These are phyloP conservation scores for Diarsia mendica DNA, from an alignment of 2,888 invertebrate genomes.

Conservation along the genomic window DNA sequence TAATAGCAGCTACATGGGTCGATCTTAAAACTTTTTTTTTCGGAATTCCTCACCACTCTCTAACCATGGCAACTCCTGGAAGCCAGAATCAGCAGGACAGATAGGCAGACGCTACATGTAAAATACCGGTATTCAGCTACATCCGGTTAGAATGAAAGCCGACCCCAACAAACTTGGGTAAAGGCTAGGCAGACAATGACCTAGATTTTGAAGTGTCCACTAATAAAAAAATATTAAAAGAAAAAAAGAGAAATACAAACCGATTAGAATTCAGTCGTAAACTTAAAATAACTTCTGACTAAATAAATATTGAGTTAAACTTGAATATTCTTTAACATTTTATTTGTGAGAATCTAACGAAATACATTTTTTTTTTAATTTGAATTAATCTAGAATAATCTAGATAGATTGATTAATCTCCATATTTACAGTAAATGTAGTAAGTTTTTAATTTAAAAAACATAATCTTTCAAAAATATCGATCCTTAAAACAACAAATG, in stretches of 20 bases:
- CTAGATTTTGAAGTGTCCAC: neutral
- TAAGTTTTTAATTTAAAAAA: neutral
- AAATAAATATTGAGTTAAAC: conserved; percentile 18
- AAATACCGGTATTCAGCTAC: neutral
- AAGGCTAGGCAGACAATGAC: neutral
- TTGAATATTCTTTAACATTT: neutral
- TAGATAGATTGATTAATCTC: too few relatives aligned
- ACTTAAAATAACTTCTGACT: conserved; percentile 17
- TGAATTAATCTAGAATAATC: neutral
- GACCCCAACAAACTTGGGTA: neutral
- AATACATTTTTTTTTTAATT: conserved; percentile 20
- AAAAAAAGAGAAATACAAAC: conserved; percentile 5
- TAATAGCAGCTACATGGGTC: neutral
- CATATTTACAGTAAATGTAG: neutral
- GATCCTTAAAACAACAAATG: too few relatives aligned
- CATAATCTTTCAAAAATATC: neutral
- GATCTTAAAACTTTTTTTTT: neutral
- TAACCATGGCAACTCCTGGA: too few relatives aligned
- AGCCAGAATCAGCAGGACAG: too few relatives aligned
- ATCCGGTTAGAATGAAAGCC: conserved; percentile 3
- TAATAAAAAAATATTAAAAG: conserved; percentile 24
- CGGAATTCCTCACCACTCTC: too few relatives aligned
- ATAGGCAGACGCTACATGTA: neutral
- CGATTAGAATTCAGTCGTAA: conserved; percentile 19
- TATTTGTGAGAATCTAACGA: conserved; percentile 8